These are phyloP conservation scores for Hippocampus comes DNA, from an alignment of 2,113 vertebrate species.

Conservation along the genomic window DNA sequence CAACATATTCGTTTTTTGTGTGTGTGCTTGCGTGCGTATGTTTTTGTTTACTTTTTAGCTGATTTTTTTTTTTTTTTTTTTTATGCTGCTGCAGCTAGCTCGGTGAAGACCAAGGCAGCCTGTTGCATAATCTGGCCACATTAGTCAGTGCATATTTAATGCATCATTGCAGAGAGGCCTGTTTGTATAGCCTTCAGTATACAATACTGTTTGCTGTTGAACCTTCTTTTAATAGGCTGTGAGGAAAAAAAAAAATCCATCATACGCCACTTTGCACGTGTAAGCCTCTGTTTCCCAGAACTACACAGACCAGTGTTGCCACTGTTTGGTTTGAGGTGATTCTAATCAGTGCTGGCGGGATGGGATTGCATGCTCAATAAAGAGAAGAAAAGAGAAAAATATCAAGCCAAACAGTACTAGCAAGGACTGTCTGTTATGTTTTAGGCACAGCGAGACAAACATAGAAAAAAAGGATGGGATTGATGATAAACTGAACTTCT, in stretches of 20 bases:
- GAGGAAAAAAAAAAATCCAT: constrained; percentile 16
- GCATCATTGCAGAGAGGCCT: background rate
- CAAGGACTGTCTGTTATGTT: constrained; percentile 20
- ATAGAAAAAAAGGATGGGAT: constrained; percentile 31
- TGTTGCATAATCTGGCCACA: background rate
- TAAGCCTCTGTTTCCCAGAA: constrained; percentile 39
- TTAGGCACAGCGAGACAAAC: constrained; percentile 41
- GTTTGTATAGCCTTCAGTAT: background rate
- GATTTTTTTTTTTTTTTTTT: background rate
- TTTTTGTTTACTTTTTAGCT: background rate
- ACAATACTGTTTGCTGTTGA: background rate
- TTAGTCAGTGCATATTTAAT: background rate
- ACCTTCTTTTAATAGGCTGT: constrained; percentile 16
- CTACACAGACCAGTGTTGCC: constrained; percentile 32
- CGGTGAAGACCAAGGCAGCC: background rate
- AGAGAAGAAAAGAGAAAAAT: constrained; percentile 4
- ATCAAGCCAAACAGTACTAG: constrained; percentile 28
- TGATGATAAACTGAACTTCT: constrained; percentile 17
- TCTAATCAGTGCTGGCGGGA: constrained; percentile 50
- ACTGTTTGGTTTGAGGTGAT: constrained; percentile 55
- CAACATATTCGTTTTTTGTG: too few species aligned
- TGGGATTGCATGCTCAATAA: constrained; percentile 37
- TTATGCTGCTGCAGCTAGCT: background rate
- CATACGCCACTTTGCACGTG: constrained; percentile 47
- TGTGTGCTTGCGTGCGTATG: background rate